Percentiles rank a stretch among this genome's conserved stretches.
Evolutionary conservation across 2,797 vertebrate species (phyloP).

Genomic region (Ceyx erithaca): DNA sequence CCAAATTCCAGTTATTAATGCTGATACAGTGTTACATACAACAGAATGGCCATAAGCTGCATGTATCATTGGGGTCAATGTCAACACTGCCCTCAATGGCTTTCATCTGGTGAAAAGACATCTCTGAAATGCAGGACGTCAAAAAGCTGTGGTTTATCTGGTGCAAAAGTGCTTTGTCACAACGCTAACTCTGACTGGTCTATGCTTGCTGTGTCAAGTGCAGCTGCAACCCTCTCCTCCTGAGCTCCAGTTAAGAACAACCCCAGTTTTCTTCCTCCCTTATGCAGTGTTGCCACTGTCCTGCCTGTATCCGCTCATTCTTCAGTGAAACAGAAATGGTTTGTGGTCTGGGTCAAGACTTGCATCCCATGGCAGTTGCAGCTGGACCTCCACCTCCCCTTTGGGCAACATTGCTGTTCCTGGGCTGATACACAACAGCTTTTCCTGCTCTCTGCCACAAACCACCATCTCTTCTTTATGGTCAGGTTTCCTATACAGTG

Average conservation of each 20-base stretch:
- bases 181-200: background rate
- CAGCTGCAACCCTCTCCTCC: background rate
- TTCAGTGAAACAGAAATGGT: background rate
- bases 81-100: background rate
- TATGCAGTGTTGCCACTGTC: background rate
- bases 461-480: background rate
- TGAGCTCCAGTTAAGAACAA: background rate
- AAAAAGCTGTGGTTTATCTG: background rate
- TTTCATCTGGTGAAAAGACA: background rate
- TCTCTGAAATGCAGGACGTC: background rate
- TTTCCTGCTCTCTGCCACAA: background rate
- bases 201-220: background rate
- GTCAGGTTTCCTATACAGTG: background rate
- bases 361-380: background rate
- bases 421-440: background rate
- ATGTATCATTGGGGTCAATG: background rate
- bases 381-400: background rate
- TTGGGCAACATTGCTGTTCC: background rate
- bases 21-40: background rate
- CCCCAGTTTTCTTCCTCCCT: background rate
- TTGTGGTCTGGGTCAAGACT: background rate
- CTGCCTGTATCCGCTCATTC: background rate
- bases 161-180: background rate
- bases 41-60: background rate
- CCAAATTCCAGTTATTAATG: background rate